Conservation (phyloP, 1,140 invertebrate species). For the Triops longicaudatus region DNA sequence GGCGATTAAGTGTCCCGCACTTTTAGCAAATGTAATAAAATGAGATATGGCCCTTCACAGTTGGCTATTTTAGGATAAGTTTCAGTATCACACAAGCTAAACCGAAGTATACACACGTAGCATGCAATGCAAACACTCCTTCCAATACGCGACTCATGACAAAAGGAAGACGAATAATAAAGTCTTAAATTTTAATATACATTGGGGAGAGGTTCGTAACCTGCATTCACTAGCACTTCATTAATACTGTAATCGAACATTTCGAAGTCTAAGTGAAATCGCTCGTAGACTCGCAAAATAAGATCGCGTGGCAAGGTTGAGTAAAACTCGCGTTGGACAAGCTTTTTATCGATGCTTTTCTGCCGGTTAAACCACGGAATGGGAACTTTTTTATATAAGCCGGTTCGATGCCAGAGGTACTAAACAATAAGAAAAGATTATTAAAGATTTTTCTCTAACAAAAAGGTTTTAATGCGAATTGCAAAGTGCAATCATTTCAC, state of each 20-base stretch:
- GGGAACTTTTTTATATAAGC: slow-evolving; percentile 21
- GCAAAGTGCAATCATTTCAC: background rate
- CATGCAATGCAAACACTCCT: background rate
- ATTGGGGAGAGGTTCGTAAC: slow-evolving; percentile 12
- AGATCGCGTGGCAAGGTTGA: slow-evolving; percentile 30
- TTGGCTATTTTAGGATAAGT: background rate
- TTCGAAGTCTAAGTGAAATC: slow-evolving; percentile 35
- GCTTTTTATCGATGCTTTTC: background rate
- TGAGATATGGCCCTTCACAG: background rate
- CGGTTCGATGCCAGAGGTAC: slow-evolving; percentile 27
- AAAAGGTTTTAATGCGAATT: background rate
- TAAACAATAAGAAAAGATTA: slow-evolving; percentile 18
- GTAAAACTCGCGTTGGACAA: slow-evolving; percentile 21
- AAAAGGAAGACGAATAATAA: too few relatives aligned
- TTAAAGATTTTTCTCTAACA: background rate
- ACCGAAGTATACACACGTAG: background rate
- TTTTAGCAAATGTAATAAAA: background rate
- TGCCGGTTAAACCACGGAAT: slow-evolving; percentile 28
- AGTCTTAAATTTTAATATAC: background rate
- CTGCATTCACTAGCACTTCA: slow-evolving; percentile 31
- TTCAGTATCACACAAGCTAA: background rate
- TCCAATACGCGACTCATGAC: background rate
- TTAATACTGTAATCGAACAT: slow-evolving; percentile 35
- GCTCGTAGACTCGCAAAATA: slow-evolving; percentile 32
- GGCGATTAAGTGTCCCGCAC: background rate